These are phyloP conservation scores for Otocyon megalotis DNA, from an alignment of 2,113 vertebrate species.

Conservation along the genomic window DNA sequence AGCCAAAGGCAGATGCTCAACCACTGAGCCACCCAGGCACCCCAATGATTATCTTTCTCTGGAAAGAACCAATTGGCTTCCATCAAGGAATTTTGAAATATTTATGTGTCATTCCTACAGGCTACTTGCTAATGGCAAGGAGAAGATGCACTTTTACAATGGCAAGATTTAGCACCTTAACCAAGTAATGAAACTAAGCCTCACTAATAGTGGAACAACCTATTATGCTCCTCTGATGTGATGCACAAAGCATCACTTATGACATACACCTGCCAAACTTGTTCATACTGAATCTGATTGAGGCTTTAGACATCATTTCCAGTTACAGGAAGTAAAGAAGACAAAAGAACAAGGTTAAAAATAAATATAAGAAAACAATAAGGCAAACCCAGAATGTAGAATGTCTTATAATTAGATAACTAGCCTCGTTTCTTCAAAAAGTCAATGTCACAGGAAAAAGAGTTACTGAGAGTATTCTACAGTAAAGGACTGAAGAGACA, in stretches of 20 bases:
- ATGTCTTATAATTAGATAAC: constrained; percentile 10
- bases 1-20: too few relatives aligned
- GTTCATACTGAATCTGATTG: neutral
- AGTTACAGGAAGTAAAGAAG: neutral
- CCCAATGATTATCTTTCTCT: neutral
- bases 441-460: neutral
- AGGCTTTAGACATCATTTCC: constrained; percentile 1
- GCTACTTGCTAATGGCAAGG: neutral
- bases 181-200: neutral
- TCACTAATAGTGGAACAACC: neutral
- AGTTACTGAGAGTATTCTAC: neutral
- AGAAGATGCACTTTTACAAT: neutral
- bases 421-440: constrained; percentile 17
- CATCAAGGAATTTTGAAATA: neutral
- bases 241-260: neutral
- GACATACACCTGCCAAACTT: neutral
- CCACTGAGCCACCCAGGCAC: too few relatives aligned
- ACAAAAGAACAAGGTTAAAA: constrained; percentile 8
- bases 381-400: neutral
- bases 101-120: neutral
- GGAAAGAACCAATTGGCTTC: neutral
- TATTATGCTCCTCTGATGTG: neutral
- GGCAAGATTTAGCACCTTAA: neutral
- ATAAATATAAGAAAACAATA: neutral
- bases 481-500: neutral